A percentile compares a stretch with the other conserved stretches of the same genome.
Evolutionary conservation across 2,888 invertebrate species (phyloP).

Genomic region (Stenodema calcarata): DNA sequence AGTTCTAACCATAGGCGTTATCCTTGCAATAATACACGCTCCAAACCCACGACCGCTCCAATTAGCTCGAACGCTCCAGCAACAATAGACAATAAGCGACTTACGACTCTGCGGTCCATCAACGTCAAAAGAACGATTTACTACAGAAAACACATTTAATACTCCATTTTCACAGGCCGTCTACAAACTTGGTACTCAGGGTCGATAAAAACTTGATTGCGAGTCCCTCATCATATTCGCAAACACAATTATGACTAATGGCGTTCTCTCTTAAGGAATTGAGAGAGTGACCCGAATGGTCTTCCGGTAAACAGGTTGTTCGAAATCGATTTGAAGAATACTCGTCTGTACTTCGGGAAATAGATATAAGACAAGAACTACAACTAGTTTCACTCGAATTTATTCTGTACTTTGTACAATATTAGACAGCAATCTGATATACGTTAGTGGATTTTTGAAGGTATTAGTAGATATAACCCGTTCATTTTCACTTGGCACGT

Average conservation of each 20-base stretch:
- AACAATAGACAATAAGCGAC: background rate
- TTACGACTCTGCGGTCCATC: background rate
- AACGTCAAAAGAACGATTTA: background rate
- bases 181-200: background rate
- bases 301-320: background rate
- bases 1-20: background rate
- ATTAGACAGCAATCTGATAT: too few species aligned
- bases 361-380: too few species aligned
- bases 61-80: background rate
- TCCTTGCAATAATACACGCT: background rate
- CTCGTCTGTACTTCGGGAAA: background rate
- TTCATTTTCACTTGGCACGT: too few species aligned
- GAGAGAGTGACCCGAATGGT: background rate
- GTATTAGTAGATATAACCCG: too few species aligned
- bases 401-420: too few species aligned
- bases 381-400: too few species aligned
- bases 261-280: background rate
- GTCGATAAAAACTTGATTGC: background rate
- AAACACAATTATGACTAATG: background rate
- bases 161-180: background rate
- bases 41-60: background rate
- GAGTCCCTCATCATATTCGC: background rate
- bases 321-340: background rate
- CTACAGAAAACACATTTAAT: background rate
- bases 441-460: too few species aligned